Evolutionary conservation across 2,113 vertebrate species (phyloP).

Genomic region (Zapus hudsonius): DNA sequence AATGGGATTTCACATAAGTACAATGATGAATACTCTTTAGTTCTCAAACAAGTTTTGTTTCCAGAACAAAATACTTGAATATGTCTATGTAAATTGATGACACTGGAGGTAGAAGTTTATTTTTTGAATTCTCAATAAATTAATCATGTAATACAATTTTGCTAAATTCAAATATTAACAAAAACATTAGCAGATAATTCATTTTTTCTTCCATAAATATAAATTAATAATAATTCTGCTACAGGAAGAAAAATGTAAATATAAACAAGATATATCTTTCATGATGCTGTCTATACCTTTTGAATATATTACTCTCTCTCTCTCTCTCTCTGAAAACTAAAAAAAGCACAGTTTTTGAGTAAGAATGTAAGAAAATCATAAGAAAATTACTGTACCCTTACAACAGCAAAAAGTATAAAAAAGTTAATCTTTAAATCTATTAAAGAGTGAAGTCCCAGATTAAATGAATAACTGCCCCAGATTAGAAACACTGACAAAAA

Average conservation of each 20-base stretch:
- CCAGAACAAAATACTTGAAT: not conserved
- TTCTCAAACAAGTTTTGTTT: not conserved
- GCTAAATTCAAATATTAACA: not conserved
- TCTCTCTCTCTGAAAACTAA: not conserved
- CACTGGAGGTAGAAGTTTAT: not conserved
- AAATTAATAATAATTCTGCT: not conserved
- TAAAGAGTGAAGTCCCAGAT: not conserved
- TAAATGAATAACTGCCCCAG: not conserved
- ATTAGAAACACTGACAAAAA: not conserved
- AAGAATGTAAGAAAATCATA: not conserved
- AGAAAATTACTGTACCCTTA: not conserved
- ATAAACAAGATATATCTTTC: not conserved
- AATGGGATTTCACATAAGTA: not conserved
- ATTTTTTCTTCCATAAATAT: not conserved
- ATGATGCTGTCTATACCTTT: not conserved
- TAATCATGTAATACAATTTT: not conserved
- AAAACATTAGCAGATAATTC: not conserved
- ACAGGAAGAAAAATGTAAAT: not conserved
- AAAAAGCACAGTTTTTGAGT: not conserved
- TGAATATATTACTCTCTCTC: not conserved
- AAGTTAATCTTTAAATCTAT: not conserved
- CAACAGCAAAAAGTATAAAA: not conserved
- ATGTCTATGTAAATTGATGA: not conserved
- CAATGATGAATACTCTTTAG: not conserved
- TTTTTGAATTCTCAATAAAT: not conserved